phyloP scores from a whole-genome alignment of 2,797 vertebrate species.

The Esox lucius region DNA sequence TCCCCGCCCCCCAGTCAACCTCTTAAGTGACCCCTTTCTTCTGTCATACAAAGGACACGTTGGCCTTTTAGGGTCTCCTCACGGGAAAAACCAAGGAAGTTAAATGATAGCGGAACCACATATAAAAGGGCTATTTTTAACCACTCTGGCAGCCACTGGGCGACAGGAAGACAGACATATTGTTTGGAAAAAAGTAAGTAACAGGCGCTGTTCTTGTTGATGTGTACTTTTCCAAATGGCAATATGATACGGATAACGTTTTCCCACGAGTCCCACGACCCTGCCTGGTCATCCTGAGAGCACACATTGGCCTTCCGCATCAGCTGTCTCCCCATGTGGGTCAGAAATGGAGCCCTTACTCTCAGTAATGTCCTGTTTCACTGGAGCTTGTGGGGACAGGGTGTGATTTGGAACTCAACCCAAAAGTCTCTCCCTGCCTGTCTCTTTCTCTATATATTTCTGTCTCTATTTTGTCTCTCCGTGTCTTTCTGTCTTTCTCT shows the following conservation, averaged over 20 bases:
- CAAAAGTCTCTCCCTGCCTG: too few species aligned
- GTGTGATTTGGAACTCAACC: background rate
- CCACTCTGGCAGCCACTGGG: background rate
- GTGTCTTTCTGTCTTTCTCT: background rate
- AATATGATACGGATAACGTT: background rate
- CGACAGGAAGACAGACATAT: background rate
- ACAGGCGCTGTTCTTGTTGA: too few species aligned
- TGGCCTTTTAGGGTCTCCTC: conserved; percentile 58
- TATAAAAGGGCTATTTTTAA: conserved; percentile 20
- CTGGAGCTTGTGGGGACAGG: background rate
- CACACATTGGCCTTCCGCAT: background rate
- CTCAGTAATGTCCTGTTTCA: background rate
- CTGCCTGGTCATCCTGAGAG: background rate
- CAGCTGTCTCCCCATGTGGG: background rate
- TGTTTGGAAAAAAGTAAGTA: background rate
- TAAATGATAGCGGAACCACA: conserved; percentile 39
- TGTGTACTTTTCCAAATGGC: too few species aligned
- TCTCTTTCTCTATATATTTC: too few species aligned
- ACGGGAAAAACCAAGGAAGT: conserved; percentile 33
- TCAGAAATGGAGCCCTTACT: background rate
- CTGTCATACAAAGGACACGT: conserved; percentile 56
- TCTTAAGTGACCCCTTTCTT: conserved; percentile 56
- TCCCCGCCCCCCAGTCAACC: conserved; percentile 34
- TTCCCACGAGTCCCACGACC: background rate
- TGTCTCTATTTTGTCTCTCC: background rate